Conservation (phyloP, 1,140 invertebrate species). For the Globodera rostochiensis region DNA sequence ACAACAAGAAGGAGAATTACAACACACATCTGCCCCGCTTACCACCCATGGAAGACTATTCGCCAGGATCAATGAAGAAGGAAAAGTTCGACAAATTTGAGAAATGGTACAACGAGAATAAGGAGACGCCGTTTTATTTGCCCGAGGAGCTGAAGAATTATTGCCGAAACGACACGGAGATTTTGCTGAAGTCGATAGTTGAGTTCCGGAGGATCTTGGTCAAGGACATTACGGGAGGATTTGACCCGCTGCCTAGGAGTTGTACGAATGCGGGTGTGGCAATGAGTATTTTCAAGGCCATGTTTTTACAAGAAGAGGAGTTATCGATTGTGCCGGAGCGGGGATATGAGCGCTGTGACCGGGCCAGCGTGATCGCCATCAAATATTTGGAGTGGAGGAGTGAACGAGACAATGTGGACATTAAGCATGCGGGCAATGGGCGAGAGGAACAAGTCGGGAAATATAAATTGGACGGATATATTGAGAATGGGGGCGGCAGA, state of each 20-base stretch:
- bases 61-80: conserved; percentile 5
- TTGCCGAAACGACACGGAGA: conserved; percentile 16
- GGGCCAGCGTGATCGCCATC: background rate
- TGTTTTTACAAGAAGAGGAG: background rate
- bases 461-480: conserved; percentile 1
- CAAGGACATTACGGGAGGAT: no score
- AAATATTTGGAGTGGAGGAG: background rate
- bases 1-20: conserved; percentile 6
- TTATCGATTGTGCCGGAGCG: background rate
- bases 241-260: no score
- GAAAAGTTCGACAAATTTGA: background rate
- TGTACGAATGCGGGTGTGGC: background rate
- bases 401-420: background rate
- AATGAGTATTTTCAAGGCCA: background rate
- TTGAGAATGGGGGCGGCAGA: no score
- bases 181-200: background rate
- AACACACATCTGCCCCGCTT: background rate
- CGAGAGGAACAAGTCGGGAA: background rate
- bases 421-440: background rate
- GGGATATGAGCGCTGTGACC: background rate
- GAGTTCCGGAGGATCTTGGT: no score
- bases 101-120: conserved; percentile 7
- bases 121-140: conserved; percentile 9
- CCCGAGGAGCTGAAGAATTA: conserved; percentile 6
- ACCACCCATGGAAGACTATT: background rate